Evolutionary conservation across 2,113 vertebrate species (phyloP).

Genomic region (Ornithorhynchus anatinus): DNA sequence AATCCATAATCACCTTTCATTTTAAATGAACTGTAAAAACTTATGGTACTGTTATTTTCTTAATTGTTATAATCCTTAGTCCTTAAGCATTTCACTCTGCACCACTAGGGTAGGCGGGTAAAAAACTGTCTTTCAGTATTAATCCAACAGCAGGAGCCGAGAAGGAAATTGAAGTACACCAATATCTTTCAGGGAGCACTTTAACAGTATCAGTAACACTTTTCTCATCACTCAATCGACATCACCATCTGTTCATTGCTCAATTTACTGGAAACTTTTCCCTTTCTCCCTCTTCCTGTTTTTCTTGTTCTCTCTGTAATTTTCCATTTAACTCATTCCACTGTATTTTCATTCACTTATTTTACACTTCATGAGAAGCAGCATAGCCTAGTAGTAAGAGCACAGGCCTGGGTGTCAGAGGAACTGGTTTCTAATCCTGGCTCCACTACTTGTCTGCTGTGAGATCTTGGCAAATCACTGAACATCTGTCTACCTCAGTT

Average conservation of each 20-base stretch:
- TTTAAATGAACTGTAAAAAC: too few species aligned
- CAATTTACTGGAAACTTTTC: not conserved
- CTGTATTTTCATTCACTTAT: not conserved
- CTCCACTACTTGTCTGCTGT: too few species aligned
- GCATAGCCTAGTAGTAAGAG: not conserved
- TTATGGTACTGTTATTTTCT: slow-evolving; percentile 54
- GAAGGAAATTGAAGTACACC: not conserved
- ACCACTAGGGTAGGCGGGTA: slow-evolving; percentile 49
- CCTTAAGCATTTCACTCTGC: slow-evolving; percentile 44
- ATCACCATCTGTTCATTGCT: not conserved
- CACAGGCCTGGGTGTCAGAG: not conserved
- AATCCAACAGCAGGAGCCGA: slow-evolving; percentile 20
- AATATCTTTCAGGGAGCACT: not conserved
- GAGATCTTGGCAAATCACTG: too few species aligned
- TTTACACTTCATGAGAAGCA: slow-evolving; percentile 1
- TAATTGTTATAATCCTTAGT: slow-evolving; percentile 59
- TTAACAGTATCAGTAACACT: not conserved
- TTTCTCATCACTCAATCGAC: not conserved
- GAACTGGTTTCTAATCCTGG: not conserved
- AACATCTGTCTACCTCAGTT: too few species aligned
- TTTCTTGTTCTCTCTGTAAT: not conserved
- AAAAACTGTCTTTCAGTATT: slow-evolving; percentile 49
- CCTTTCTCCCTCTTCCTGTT: not conserved
- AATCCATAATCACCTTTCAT: too few species aligned
- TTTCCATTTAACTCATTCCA: not conserved